Percentiles rank a stretch among this genome's conserved stretches.
These are phyloP conservation scores for Lepidotrigona ventralis DNA, from an alignment of 1,140 invertebrate species.

Conservation along the genomic window DNA sequence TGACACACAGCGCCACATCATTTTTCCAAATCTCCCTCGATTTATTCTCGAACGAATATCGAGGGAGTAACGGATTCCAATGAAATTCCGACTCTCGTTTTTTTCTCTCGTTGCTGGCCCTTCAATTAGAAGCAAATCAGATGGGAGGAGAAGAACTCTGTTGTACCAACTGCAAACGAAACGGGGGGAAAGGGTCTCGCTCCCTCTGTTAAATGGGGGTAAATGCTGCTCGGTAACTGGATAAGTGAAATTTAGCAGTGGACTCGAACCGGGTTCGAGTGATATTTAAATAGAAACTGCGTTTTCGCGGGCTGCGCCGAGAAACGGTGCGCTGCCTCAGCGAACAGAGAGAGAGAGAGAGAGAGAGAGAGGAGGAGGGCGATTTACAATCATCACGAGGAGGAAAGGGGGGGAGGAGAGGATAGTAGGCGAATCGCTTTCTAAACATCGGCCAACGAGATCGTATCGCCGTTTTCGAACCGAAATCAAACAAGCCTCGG, in stretches of 20 bases:
- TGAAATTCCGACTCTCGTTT: too few species aligned
- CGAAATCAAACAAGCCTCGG: constrained; percentile 18
- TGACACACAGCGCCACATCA: too few species aligned
- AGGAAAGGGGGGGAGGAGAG: constrained; percentile 44
- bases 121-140: too few species aligned
- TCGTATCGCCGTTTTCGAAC: constrained; percentile 34
- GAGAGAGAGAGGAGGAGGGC: neutral
- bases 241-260: neutral
- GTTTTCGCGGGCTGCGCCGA: constrained; percentile 22
- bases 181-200: too few species aligned
- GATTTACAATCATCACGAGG: constrained; percentile 30
- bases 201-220: neutral
- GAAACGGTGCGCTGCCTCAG: constrained; percentile 10
- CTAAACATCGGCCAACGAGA: constrained; percentile 53
- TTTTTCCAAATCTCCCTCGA: too few species aligned
- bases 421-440: constrained; percentile 55
- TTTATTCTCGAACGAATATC: too few species aligned
- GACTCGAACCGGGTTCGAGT: neutral
- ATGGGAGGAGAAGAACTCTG: too few species aligned
- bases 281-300: constrained; percentile 47
- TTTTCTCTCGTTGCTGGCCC: too few species aligned
- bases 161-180: too few species aligned
- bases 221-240: neutral
- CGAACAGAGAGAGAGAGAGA: neutral
- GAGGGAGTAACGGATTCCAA: too few species aligned